Base-by-base conservation (phyloP, 2,797 vertebrate genomes). In the Gallirallus australis region DNA sequence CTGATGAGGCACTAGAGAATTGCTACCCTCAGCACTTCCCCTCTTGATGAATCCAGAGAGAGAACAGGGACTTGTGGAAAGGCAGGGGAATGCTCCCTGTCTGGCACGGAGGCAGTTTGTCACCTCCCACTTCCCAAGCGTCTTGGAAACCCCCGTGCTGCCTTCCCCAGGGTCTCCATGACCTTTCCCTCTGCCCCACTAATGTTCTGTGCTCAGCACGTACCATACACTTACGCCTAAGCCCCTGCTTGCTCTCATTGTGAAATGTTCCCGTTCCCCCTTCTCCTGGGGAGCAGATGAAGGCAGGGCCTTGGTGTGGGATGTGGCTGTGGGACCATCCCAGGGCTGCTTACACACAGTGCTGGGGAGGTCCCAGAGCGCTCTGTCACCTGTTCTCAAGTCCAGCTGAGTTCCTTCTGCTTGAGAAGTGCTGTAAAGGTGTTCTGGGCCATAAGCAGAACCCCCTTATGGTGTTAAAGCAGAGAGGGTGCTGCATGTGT, bases 271-370 rank as follows among this genome's bases (percentile, higher is more conserved):
- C 18, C 9, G 18, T 18, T 19, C 42, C 42, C 8, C 19, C 6
- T 19, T 56, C 31, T 33, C 31, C 77, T 8, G 12, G 53, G 61
- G 25, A 82, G 60, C 57, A 75, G 35, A 25, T 5, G 33, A 18
- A 53, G 31, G 11, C 47, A 16, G 1, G 50, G 47, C 31, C 69
- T 70, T n/a, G 57, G 12, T 39, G 21, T 33, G 42, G 52, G 82
- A 47, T 1, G 4, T 18, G 45, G 57, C 19, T 0, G 0, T n/a
- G 21, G 57, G 42, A 25, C 4, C 4, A 23, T 17, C 16, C 31
- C 23, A 0, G 6, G 31, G 31, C 23, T 56, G 47, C 47, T 18
- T 53, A 30, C 37, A 35, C 27, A 14, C 56, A 57, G 64, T 1
- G 4, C 14, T 18, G 27, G 27, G 7, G 23, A 40, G 21, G n/a